Percentiles rank a stretch among this genome's conserved stretches.
These are phyloP conservation scores for Glaucopsyche alexis DNA, from an alignment of 2,888 invertebrate species.

Conservation along the genomic window DNA sequence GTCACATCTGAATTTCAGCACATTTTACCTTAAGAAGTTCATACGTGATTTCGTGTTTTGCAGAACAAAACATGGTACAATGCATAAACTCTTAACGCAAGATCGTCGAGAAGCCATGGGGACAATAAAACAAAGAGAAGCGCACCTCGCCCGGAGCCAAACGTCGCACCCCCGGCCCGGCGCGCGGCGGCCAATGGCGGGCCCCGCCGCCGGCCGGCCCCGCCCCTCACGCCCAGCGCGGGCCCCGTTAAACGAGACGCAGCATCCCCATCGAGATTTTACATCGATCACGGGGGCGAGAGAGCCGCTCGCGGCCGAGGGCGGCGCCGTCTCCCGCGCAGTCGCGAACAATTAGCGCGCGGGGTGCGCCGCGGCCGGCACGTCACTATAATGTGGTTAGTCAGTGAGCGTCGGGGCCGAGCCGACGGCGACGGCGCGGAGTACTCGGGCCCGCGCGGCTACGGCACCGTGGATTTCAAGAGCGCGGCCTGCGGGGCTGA, in stretches of 20 bases:
- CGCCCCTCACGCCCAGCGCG: conserved; percentile 44
- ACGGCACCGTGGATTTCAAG: conserved; percentile 92
- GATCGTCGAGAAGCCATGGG: conserved; percentile 76
- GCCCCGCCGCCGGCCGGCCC: conserved; percentile 46
- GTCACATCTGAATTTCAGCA: conserved; percentile 59
- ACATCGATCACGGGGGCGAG: conserved; percentile 74
- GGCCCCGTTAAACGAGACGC: conserved; percentile 64
- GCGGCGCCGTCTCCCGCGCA: conserved; percentile 72
- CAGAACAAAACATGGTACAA: conserved; percentile 78
- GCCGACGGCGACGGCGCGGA: conserved; percentile 76
- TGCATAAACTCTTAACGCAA: conserved; percentile 79
- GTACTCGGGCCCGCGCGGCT: conserved; percentile 74
- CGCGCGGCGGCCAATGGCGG: conserved; percentile 45
- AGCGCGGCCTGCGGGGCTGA: conserved; percentile 84
- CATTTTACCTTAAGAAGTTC: conserved; percentile 71
- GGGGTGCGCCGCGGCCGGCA: conserved; percentile 66
- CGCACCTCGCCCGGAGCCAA: conserved; percentile 68
- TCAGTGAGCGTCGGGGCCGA: conserved; percentile 82
- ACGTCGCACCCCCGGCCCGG: conserved; percentile 45
- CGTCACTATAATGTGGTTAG: conserved; percentile 83
- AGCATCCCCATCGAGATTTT: conserved; percentile 68
- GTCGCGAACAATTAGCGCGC: conserved; percentile 77
- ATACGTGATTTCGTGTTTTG: conserved; percentile 74
- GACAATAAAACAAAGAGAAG: conserved; percentile 79
- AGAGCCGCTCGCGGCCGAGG: conserved; percentile 67